Conservation (phyloP, 2,797 vertebrate species). For the Hemitrygon akajei region DNA sequence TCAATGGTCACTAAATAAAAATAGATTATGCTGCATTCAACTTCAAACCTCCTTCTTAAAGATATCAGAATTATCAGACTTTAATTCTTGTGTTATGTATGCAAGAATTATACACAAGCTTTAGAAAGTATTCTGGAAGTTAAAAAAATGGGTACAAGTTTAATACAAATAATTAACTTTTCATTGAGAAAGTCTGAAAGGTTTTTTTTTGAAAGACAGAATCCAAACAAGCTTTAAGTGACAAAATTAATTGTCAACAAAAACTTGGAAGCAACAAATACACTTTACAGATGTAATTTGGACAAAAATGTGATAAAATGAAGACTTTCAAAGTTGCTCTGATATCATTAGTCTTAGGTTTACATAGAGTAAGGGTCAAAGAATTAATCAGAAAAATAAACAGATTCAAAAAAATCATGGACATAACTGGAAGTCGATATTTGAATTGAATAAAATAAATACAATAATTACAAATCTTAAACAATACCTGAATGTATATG, state of each 20-base stretch:
- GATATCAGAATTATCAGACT: background rate
- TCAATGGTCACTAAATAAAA: background rate
- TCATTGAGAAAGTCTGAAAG: background rate
- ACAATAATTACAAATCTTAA: background rate
- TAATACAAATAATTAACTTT: background rate
- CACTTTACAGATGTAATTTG: background rate
- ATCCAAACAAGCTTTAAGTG: background rate
- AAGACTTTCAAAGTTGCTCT: too few relatives aligned
- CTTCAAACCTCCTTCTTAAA: too few relatives aligned
- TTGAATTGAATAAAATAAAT: background rate
- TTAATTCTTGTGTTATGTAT: background rate
- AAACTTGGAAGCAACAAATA: background rate
- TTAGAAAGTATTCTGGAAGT: background rate
- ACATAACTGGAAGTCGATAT: background rate
- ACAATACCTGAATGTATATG: too few relatives aligned
- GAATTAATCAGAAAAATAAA: background rate
- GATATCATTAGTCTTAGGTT: background rate
- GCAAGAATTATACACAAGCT: background rate
- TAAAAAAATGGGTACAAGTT: background rate
- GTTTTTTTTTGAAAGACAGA: background rate
- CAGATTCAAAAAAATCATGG: background rate
- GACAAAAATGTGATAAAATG: too few relatives aligned
- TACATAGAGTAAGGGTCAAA: background rate
- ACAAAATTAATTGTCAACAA: background rate
- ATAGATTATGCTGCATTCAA: background rate